These are phyloP conservation scores for Coendou prehensilis DNA, from an alignment of 2,797 vertebrate genomes.

Conservation along the genomic window DNA sequence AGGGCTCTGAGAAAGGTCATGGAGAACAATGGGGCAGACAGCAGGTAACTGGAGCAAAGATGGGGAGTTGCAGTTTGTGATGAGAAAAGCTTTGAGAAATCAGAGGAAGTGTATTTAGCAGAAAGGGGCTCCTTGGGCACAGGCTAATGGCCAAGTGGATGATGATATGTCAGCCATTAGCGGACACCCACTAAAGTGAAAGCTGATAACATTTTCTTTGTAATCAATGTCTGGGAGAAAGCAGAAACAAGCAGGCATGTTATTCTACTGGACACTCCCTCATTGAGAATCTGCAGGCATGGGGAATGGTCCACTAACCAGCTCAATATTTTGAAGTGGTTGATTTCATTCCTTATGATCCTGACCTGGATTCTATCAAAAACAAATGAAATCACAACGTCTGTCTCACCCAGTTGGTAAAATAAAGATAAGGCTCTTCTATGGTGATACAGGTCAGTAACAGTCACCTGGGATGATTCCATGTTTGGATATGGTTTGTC, in stretches of 20 bases:
- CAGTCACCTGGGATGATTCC: not conserved
- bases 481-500: not conserved
- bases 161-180: not conserved
- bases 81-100: not conserved
- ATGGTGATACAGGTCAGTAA: not conserved
- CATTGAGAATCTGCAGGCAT: not conserved
- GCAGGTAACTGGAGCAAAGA: not conserved
- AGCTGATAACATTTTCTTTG: not conserved
- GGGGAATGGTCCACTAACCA: not conserved
- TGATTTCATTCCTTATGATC: not conserved
- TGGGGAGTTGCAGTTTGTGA: not conserved
- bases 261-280: not conserved
- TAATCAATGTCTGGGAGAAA: not conserved
- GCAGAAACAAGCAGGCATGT: not conserved
- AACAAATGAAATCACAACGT: not conserved
- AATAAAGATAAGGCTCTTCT: not conserved
- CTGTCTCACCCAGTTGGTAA: not conserved
- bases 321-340: not conserved
- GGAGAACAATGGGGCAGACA: not conserved
- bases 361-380: constrained; percentile 32
- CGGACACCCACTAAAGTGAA: not conserved
- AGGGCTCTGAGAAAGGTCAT: not conserved
- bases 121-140: not conserved
- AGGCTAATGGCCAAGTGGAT: not conserved
- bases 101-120: not conserved